Evolutionary conservation across 2,888 invertebrate species (phyloP), one percentile per base, ranked within the genome.

Genomic region (Nycteola revayana): DNA sequence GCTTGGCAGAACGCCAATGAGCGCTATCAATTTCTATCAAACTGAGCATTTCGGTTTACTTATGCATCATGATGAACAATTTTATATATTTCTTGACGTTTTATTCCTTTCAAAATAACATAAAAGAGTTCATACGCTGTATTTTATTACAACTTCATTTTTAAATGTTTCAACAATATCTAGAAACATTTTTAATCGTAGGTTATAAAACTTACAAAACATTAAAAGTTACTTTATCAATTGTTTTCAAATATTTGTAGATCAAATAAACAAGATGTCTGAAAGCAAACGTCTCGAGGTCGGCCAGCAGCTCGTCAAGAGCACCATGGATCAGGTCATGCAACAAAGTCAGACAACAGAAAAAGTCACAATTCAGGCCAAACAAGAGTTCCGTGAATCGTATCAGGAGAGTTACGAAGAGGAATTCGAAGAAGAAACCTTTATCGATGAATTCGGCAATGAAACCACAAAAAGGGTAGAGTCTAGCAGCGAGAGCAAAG

Each of bases 331-430:
- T 42, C 75, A 85, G 32, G 51, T 89, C 8, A 73, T 88, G 32
- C 75, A 87, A 57, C 75, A 81, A 36, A 81, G 54, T 46, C 77
- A 85, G 44, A 82, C 79, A 1, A 80, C 80, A 14, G 83, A 88
- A 49, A 79, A 69, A 39, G 75, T 89, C 1, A 63, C 77, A 29
- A 89, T 89, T 39, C 81, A 89, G 55, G 89, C 89, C 0, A 75
- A 86, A 56, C 89, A 89, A 45, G 89, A 89, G 48, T 89, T 89
- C 60, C 75, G 83, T 7, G 89, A 89, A 60, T 74, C 75, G 1
- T 89, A 75, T 53, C 72, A 82, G 40, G 82, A 87, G 48, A 87
- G 87, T 50, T 89, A 88, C 46, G 89, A 89, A 37, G 89, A 89
- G 45, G 89, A 87, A 42, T 87, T 86, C 25, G 81, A 89, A 42